A percentile compares a stretch with the other conserved stretches of the same genome.
These are phyloP conservation scores for Pyrgilauda ruficollis DNA, from an alignment of 2,113 vertebrate genomes.

Conservation along the genomic window DNA sequence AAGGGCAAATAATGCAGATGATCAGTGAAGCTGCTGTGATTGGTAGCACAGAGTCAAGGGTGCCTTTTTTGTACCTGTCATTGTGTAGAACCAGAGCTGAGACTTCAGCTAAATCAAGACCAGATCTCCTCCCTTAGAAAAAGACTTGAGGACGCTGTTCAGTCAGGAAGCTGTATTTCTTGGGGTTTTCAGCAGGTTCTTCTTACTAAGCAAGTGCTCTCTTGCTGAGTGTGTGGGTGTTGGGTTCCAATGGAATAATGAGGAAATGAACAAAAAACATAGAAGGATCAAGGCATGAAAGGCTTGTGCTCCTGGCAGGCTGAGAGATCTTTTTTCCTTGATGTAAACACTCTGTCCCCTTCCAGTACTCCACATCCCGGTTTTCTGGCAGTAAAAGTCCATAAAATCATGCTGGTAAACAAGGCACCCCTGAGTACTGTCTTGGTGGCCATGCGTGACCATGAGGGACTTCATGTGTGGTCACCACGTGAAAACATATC, in stretches of 20 bases:
- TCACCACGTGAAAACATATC: neutral
- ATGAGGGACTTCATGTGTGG: neutral
- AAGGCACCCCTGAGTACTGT: neutral
- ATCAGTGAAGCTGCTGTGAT: neutral
- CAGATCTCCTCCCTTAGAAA: neutral
- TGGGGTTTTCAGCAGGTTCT: neutral
- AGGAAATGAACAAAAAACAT: neutral
- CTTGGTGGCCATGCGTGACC: constrained; percentile 11
- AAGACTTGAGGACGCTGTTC: neutral
- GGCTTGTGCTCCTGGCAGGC: neutral
- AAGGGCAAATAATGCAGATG: neutral
- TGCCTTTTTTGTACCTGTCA: neutral
- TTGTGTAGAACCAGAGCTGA: neutral
- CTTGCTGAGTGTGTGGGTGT: neutral
- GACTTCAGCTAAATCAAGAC: neutral
- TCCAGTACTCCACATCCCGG: neutral
- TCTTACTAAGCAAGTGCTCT: neutral
- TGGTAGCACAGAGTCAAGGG: neutral
- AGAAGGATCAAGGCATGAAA: neutral
- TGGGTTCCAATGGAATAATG: neutral
- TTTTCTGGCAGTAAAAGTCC: constrained; percentile 14
- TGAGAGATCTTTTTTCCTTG: neutral
- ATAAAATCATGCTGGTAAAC: constrained; percentile 1
- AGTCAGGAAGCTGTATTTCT: neutral
- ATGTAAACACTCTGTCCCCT: neutral